Conservation (phyloP, 2,888 invertebrate species). For the Itoplectis maculator region DNA sequence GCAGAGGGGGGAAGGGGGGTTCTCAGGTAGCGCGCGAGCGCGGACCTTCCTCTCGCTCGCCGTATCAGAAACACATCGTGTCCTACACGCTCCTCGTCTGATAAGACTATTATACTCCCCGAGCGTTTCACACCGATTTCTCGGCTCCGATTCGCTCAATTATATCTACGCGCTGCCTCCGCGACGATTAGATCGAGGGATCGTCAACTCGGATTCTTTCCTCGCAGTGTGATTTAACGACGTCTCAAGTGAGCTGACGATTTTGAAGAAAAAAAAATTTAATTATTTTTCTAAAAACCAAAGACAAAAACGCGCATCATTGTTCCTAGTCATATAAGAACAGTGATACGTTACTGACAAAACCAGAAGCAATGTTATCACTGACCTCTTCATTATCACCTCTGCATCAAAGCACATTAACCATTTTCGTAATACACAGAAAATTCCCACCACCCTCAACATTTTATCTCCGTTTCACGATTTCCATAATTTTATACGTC, state of each 20-base stretch:
- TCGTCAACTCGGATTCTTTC: not conserved
- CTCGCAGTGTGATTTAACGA: not conserved
- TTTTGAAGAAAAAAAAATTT: not conserved
- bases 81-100: constrained; percentile 81
- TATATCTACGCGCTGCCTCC: constrained; percentile 68
- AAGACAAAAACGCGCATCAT: too few species aligned
- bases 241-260: not conserved
- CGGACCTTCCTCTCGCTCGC: constrained; percentile 65
- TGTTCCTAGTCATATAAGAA: too few species aligned
- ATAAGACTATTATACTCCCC: constrained; percentile 80
- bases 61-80: constrained; percentile 84
- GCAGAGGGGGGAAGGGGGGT: too few species aligned
- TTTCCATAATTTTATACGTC: constrained; percentile 39
- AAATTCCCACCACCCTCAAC: constrained; percentile 57
- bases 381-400: constrained; percentile 16
- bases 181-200: constrained; percentile 39
- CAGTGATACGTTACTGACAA: too few species aligned
- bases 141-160: constrained; percentile 72
- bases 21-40: constrained; percentile 53
- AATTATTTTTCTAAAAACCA: too few species aligned
- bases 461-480: constrained; percentile 62
- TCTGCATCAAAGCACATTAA: not conserved
- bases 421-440: constrained; percentile 33
- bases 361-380: too few species aligned
- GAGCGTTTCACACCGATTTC: constrained; percentile 77